Evolutionary conservation across 1,140 invertebrate species (phyloP), one percentile per base, ranked within the genome.

Genomic region (Agrypnia vestita): DNA sequence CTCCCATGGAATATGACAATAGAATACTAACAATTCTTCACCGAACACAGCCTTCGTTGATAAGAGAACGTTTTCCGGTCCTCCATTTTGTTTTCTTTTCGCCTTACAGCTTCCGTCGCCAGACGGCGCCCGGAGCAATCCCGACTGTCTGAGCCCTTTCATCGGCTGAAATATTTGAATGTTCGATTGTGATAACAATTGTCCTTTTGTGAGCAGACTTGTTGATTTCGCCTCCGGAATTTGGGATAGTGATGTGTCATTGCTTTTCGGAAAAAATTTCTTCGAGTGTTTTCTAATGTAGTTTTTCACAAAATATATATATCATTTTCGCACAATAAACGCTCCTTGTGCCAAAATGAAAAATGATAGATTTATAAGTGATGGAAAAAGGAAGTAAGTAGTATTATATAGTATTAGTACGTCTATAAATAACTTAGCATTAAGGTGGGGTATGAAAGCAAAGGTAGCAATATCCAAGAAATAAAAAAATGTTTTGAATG

Each of bases 141-240:
- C 62, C 21, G 19, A 15, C 19, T 49, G 46, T 71, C 46, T 51
- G 47, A 47, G 47, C 19, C 67, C 13, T 69, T 51, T 51, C 67
- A 13, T 21, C 17, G 9, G 47, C 46, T 71, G 47, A 71, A 71
- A 71, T 71, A 71, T 71, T 51, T 71, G 67, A 71, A 71, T 71
- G 67, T 71, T 71, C 67, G 67, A 71, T 51, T 51, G 67, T 71
- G 47, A 49, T 71, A 71, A 71, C 67, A 19, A 71, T 67, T 71
- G 17, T 46, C 46, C 67, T 51, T 71, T 71, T 71, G 47, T 53
- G 19, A 21, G 21, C 8, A 17, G 19, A 71, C 67, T 71, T 71
- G 67, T 71, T 71, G 67, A 71, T 71, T 71, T 71, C 47, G 55
- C 35, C 35, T 51, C 11, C 49, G n/a, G 11, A 13, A 13, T 51